Evolutionary conservation across 2,113 vertebrate species (phyloP).

Genomic region (human (Homo sapiens)): DNA sequence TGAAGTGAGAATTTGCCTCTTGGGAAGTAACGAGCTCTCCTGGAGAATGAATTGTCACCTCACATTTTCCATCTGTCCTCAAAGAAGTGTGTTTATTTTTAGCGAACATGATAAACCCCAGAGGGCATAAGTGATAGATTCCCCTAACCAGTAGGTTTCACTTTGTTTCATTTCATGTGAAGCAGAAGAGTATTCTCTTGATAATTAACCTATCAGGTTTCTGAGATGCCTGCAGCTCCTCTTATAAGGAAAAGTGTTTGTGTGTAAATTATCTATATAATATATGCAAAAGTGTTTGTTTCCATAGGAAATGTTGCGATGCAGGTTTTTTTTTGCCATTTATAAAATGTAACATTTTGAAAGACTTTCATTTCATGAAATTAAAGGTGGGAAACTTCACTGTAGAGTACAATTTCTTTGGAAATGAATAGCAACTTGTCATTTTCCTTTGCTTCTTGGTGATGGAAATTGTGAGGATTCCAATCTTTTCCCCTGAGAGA

Average conservation of each 20-base stretch:
- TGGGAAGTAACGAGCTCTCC: conserved; percentile 5
- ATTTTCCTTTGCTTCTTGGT: conserved; percentile 68
- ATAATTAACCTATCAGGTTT: conserved; percentile 38
- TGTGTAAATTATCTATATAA: neutral
- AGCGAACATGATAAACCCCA: conserved; percentile 43
- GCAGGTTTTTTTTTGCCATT: neutral
- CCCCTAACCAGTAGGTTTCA: neutral
- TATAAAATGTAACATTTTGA: conserved; percentile 28
- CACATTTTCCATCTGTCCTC: conserved; percentile 65
- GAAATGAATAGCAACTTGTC: conserved; percentile 63
- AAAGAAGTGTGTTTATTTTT: conserved; percentile 64
- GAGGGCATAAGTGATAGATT: conserved; percentile 36
- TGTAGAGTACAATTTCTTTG: conserved; percentile 39
- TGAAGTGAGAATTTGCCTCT: conserved; percentile 62
- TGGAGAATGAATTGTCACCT: conserved; percentile 69
- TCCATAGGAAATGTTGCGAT: neutral
- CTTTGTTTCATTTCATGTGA: conserved; percentile 43
- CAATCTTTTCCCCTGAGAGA: conserved; percentile 72
- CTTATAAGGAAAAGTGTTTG: neutral
- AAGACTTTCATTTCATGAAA: conserved; percentile 7
- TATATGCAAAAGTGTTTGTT: neutral
- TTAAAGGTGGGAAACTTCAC: conserved; percentile 15
- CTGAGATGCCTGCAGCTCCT: neutral
- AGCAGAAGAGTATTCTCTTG: conserved; percentile 42
- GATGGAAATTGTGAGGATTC: conserved; percentile 75